Evolutionary conservation across 2,797 vertebrate species (phyloP), one percentile per base, ranked within the genome.

Genomic region (Macropodus opercularis): DNA sequence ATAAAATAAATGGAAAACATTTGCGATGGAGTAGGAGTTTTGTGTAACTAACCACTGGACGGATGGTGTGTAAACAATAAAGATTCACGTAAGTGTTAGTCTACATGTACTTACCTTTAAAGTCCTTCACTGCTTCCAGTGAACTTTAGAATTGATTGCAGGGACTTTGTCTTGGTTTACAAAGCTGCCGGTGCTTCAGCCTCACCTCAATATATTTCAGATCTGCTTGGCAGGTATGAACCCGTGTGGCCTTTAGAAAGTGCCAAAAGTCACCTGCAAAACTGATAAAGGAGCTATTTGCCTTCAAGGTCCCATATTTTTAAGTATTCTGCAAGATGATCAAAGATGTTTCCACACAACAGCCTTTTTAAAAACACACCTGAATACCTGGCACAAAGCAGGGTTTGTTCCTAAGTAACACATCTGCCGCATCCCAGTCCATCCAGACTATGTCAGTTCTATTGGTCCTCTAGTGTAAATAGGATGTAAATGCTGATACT

Each of bases 241-340:
- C 17, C n/a, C 29, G 41, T 51, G 27, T 66, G 55, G 65, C 52
- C 49, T 77, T 72, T 75, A 2, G 46, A 68, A 77, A 68, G 63
- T 63, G 36, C 53, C 63, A 56, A 66, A 5, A 69, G 27, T 63
- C 52, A 68, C 47, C 31, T 55, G 27, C 21, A 44, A 69, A 66
- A 47, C 48, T 53, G 47, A 72, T 62, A 15, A 75, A 60, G 42
- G 34, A 52, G 42, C 42, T 63, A 34, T 64, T 71, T 71, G 44
- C 43, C 43, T 18, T n/a, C 13, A 73, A 54, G 19, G 24, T 59
- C 56, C 52, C 22, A 5, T 55, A 41, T 65, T 42, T 52, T 61
- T 34, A 14, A 58, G 48, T 21, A 24, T 27, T 41, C 36, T 9
- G 27, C 5, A 4, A 43, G 39, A 35, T 35, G 19, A 49, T 43